Base-by-base conservation (phyloP, 2,113 vertebrate genomes). In the Myotis brandtii region DNA sequence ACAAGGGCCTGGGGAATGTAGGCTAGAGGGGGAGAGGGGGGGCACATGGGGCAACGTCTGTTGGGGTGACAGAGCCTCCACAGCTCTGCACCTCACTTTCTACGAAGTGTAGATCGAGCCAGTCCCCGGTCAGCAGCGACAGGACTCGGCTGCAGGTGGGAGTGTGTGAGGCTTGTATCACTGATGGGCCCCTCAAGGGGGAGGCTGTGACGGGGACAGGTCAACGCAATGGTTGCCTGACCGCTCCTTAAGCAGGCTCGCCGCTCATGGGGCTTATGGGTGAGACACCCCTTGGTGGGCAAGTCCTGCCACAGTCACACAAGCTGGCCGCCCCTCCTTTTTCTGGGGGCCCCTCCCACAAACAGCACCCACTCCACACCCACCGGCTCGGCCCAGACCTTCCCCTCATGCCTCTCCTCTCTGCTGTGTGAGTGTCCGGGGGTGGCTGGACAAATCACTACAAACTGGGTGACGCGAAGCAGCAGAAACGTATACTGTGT, bases 201-300 rank as follows among this genome's bases (percentile, higher is more conserved):
- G 20, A 14, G 27, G 13, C 27, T 9, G 43, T 34, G 86, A 62
- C 6, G 9, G 14, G 21, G 5, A 34, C 2, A 9, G 70, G 52
- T 13, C 20, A 18, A 43, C 3, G 40, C 25, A 32, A 6, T 3
- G 34, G n/a, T 1, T 16, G 17, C 48, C 52, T 20, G 32, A 86
- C 16, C 0, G 52, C 6, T 5, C 80, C 67, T 62, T 2, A 17
- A 11, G 13, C 20, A 2, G 34, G n/a, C 9, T 2, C 13, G 4
- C 18, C 3, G 1, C 46, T 17, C 27, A 5, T 9, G 7, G 1
- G 25, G 6, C 12, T 1, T 18, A 1, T 25, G 5, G 5, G 11
- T 1, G 0, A 54, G 48, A 2, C 9, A 34, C 16, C 14, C 20
- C 21, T 25, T 25, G 23, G n/a, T 37, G 23, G 89, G 54, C 2